phyloP scores from a whole-genome alignment of 2,888 invertebrate genomes.

The Cheilosia vernalis region DNA sequence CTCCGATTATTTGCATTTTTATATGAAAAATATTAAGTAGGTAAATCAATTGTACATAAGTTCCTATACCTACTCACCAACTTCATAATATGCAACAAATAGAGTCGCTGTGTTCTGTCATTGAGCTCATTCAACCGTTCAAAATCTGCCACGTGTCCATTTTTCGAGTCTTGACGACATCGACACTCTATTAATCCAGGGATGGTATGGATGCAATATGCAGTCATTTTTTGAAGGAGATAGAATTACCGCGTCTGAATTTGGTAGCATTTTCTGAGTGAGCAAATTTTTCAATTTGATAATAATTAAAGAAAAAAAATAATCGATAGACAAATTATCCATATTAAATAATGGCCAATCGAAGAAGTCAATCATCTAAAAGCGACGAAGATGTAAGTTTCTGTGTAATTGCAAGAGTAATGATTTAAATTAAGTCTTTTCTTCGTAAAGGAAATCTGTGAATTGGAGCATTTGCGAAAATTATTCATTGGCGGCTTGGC shows the following conservation, averaged over 20 bases:
- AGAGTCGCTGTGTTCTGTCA: not conserved
- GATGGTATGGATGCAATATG: not conserved
- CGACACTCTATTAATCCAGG: not conserved
- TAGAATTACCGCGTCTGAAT: not conserved
- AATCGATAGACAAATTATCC: not conserved
- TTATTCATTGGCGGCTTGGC: conserved; percentile 98
- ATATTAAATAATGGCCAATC: conserved; percentile 4
- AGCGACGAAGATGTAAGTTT: conserved; percentile 51
- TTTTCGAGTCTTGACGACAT: conserved; percentile 20
- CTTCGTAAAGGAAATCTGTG: conserved; percentile 80
- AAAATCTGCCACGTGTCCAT: conserved; percentile 7
- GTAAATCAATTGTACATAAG: no score
- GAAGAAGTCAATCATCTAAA: conserved; percentile 5
- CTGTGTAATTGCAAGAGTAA: not conserved
- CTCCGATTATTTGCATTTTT: no score
- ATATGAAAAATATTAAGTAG: no score
- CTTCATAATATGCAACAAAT: not conserved
- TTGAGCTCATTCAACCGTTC: not conserved
- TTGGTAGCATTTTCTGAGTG: not conserved
- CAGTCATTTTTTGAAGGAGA: not conserved
- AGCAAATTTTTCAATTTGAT: not conserved
- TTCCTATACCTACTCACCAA: no score
- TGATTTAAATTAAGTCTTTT: not conserved
- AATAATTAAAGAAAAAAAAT: not conserved
- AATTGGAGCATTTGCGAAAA: conserved; percentile 91